phyloP scores from a whole-genome alignment of 2,888 invertebrate genomes.

The Sabellastarte sp. region DNA sequence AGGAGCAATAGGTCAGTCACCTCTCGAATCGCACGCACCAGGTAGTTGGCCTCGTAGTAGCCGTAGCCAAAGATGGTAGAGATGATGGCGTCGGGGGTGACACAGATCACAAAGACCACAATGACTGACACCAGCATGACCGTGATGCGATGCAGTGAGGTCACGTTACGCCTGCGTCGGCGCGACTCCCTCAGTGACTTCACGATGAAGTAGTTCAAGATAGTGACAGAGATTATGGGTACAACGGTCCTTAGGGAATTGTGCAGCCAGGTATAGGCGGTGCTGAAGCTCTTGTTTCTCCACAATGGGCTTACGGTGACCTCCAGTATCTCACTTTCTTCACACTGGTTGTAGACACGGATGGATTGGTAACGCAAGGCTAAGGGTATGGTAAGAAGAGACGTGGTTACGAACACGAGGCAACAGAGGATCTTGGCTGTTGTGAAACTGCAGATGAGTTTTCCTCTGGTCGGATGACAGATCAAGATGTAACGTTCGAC shows the following conservation, averaged over 20 bases:
- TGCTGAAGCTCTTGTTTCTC: constrained; percentile 40
- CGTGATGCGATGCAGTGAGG: constrained; percentile 24
- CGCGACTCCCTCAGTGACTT: constrained; percentile 35
- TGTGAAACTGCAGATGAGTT: constrained; percentile 8
- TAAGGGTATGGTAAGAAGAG: constrained; percentile 44
- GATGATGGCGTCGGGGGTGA: constrained; percentile 29
- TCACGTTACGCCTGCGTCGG: constrained; percentile 2
- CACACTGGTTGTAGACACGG: constrained; percentile 23
- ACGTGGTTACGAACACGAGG: constrained; percentile 12
- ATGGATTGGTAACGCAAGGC: constrained; percentile 44
- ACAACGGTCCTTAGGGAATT: constrained; percentile 47
- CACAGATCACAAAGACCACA: constrained; percentile 25
- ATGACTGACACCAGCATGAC: constrained; percentile 30
- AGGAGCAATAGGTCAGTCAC: constrained; percentile 26
- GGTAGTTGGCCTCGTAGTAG: constrained; percentile 18
- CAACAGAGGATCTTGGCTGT: constrained; percentile 5
- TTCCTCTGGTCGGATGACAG: constrained; percentile 14
- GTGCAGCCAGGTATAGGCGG: constrained; percentile 48
- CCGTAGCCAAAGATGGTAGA: constrained; percentile 21
- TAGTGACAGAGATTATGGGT: constrained; percentile 46
- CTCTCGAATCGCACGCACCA: constrained; percentile 27
- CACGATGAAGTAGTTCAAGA: constrained; percentile 49
- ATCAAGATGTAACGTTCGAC: constrained; percentile 22
- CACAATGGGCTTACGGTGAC: constrained; percentile 43
- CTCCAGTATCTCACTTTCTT: constrained; percentile 12